Percentiles rank a stretch among this genome's conserved stretches.
phyloP scores from a whole-genome alignment of 2,797 vertebrate genomes.

The Argentina silus region DNA sequence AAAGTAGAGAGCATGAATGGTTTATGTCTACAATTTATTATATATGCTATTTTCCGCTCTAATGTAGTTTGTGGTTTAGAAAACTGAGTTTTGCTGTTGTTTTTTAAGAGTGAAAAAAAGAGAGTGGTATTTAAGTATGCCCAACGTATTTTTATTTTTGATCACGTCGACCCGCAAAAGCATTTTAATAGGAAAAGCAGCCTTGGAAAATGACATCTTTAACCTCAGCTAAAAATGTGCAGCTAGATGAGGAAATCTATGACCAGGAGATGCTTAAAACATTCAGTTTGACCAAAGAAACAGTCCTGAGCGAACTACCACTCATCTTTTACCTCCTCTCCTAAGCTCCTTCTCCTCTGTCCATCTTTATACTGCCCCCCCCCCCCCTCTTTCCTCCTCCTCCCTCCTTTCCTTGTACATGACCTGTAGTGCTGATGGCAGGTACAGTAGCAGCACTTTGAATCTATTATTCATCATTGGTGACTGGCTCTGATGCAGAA shows the following conservation, averaged over 20 bases:
- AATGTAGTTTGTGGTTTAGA: neutral
- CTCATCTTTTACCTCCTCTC: neutral
- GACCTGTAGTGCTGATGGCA: neutral
- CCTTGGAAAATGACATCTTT: conserved; percentile 7
- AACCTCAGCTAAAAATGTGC: conserved; percentile 7
- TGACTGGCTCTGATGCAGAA: neutral
- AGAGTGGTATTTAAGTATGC: neutral
- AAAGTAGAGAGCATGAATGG: neutral
- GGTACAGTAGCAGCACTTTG: neutral
- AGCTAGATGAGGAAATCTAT: neutral
- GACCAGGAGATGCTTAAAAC: neutral
- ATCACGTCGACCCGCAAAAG: neutral
- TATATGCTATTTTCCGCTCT: neutral
- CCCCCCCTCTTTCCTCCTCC: neutral
- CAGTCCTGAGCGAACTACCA: neutral
- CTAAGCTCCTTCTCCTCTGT: conserved; percentile 2
- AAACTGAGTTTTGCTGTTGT: neutral
- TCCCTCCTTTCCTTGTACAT: neutral
- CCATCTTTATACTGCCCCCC: neutral
- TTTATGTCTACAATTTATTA: neutral
- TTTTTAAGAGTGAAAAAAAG: neutral
- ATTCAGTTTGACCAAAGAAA: neutral
- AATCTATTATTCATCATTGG: conserved; percentile 9
- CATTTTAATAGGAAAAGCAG: conserved; percentile 11
- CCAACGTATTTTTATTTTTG: neutral